These are phyloP conservation scores for Neogobius melanostomus DNA, from an alignment of 2,113 vertebrate species.

Conservation along the genomic window DNA sequence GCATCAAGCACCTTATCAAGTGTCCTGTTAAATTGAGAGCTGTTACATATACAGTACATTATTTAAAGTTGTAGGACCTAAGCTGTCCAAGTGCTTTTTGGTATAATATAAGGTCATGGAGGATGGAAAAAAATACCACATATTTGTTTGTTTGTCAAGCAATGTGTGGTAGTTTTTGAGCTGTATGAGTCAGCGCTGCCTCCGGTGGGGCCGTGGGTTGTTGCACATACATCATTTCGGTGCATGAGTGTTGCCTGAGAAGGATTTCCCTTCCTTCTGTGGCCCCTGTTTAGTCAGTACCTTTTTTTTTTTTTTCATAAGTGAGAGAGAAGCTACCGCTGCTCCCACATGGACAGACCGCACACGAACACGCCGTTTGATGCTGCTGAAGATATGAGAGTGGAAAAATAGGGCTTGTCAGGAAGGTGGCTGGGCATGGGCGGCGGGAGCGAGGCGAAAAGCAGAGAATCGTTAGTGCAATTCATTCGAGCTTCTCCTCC, in stretches of 20 bases:
- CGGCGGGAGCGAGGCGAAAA: background rate
- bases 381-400: slow-evolving; percentile 12
- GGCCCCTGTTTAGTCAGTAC: slow-evolving; percentile 30
- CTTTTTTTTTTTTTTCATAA: slow-evolving; percentile 18
- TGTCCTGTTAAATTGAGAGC: too few relatives aligned
- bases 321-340: slow-evolving; percentile 25
- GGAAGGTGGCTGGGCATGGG: background rate
- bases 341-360: slow-evolving; percentile 10
- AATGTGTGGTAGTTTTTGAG: slow-evolving; percentile 13
- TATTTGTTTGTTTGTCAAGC: slow-evolving; percentile 7
- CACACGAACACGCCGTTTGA: slow-evolving; percentile 15
- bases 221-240: slow-evolving; percentile 20
- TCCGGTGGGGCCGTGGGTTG: slow-evolving; percentile 14
- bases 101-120: background rate
- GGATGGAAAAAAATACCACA: background rate
- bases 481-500: background rate
- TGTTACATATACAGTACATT: too few relatives aligned
- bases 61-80: background rate
- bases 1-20: too few relatives aligned
- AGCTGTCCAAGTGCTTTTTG: background rate
- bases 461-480: too few relatives aligned
- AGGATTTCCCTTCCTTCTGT: slow-evolving; percentile 17
- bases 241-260: slow-evolving; percentile 11
- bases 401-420: background rate
- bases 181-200: slow-evolving; percentile 53